These are phyloP conservation scores for Ochlodes sylvanus DNA, from an alignment of 2,888 invertebrate species.

Conservation along the genomic window DNA sequence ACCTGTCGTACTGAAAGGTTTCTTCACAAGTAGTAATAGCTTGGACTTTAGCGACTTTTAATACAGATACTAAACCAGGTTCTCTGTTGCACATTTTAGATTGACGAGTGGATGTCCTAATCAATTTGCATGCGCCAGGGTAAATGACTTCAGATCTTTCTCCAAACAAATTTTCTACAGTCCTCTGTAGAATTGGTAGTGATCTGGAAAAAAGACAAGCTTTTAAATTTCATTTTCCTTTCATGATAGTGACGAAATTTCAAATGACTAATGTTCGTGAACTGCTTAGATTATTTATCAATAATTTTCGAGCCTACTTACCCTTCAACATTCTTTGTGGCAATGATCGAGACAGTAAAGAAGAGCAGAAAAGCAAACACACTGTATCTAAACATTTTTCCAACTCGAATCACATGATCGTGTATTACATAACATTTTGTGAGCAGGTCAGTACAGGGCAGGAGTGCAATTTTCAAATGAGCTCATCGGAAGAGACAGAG, in stretches of 20 bases:
- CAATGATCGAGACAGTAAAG: constrained; percentile 61
- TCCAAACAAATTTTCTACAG: constrained; percentile 69
- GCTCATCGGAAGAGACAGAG: constrained; percentile 59
- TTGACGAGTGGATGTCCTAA: constrained; percentile 85
- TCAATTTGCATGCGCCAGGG: constrained; percentile 84
- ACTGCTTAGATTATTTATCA: too few relatives aligned
- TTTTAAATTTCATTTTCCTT: neutral
- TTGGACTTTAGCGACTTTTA: constrained; percentile 84
- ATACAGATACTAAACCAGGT: constrained; percentile 78
- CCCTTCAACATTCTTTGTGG: constrained; percentile 69
- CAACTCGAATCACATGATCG: constrained; percentile 51
- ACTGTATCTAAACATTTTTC: constrained; percentile 68
- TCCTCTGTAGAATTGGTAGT: constrained; percentile 71
- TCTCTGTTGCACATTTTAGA: constrained; percentile 86
- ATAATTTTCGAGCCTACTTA: constrained; percentile 52
- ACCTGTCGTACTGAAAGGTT: constrained; percentile 88
- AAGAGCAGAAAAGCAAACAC: constrained; percentile 60
- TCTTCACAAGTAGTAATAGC: constrained; percentile 87
- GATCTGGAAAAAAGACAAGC: constrained; percentile 57
- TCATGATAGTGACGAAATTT: neutral
- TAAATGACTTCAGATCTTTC: constrained; percentile 63
- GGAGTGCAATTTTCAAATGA: constrained; percentile 66
- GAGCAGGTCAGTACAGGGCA: constrained; percentile 49
- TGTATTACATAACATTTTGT: constrained; percentile 49
- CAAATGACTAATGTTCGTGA: too few relatives aligned